Evolutionary conservation across 2,888 invertebrate genomes (phyloP).

Genomic region (Caenorhabditis sp.): DNA sequence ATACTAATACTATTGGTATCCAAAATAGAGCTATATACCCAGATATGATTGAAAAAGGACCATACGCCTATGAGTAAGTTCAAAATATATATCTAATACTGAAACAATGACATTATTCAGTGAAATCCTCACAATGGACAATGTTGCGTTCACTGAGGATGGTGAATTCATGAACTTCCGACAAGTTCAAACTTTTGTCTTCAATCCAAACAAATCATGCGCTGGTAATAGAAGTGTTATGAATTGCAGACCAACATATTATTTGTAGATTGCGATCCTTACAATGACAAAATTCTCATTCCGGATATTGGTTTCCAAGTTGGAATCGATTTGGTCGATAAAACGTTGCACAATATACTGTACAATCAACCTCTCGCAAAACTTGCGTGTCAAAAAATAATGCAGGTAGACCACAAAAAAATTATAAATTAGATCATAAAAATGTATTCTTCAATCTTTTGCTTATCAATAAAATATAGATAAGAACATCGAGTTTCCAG

Average conservation of each 20-base stretch:
- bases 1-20: slow-evolving; percentile 56
- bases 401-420: slow-evolving; percentile 6
- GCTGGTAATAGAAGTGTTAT: slow-evolving; percentile 16
- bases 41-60: slow-evolving; percentile 57
- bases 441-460: not conserved
- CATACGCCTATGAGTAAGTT: slow-evolving; percentile 58
- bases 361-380: slow-evolving; percentile 10
- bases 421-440: not conserved
- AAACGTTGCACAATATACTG: slow-evolving; percentile 16
- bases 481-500: not conserved
- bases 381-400: not conserved
- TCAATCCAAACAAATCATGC: slow-evolving; percentile 50
- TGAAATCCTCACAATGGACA: slow-evolving; percentile 47
- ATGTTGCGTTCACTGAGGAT: slow-evolving; percentile 33
- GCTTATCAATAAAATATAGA: not conserved
- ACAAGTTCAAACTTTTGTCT: slow-evolving; percentile 46
- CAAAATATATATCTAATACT: not conserved
- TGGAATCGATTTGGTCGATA: slow-evolving; percentile 34
- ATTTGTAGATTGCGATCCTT: slow-evolving; percentile 49
- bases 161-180: slow-evolving; percentile 48
- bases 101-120: slow-evolving; percentile 29
- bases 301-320: slow-evolving; percentile 57
- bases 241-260: no score
- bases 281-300: slow-evolving; percentile 49
- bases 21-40: slow-evolving; percentile 57